These are phyloP conservation scores for Gavialis gangeticus DNA, from an alignment of 2,113 vertebrate species.

Conservation along the genomic window DNA sequence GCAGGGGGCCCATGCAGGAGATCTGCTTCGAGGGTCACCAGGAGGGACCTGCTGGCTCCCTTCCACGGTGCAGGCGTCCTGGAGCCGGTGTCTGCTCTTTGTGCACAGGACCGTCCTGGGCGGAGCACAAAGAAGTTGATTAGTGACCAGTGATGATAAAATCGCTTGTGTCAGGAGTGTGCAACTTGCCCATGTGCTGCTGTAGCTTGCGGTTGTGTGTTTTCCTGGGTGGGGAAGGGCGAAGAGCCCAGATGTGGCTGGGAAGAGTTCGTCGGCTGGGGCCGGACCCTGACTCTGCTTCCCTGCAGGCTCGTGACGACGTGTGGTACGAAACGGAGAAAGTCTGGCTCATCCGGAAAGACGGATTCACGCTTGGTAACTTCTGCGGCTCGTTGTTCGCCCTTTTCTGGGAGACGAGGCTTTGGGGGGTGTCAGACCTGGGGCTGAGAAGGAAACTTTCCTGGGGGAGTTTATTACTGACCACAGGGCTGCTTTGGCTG, in stretches of 20 bases:
- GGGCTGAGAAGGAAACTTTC: neutral
- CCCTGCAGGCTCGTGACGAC: conserved; percentile 70
- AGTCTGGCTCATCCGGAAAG: conserved; percentile 91
- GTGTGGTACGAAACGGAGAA: conserved; percentile 92
- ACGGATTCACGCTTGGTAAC: conserved; percentile 88
- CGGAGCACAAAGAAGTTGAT: too few relatives aligned
- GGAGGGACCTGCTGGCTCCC: too few relatives aligned
- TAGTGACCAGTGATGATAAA: too few relatives aligned
- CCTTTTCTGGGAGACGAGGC: rapidly evolving
- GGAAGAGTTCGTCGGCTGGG: rapidly evolving
- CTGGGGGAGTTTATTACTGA: neutral
- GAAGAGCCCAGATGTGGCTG: neutral
- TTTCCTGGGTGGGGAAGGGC: rapidly evolving
- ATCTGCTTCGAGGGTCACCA: too few relatives aligned
- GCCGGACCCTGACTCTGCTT: rapidly evolving
- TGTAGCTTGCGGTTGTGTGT: too few relatives aligned
- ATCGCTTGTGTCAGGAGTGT: too few relatives aligned
- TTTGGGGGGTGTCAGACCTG: rapidly evolving
- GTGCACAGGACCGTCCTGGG: too few relatives aligned
- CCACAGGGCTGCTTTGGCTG: neutral
- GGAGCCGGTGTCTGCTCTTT: too few relatives aligned
- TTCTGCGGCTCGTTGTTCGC: neutral
- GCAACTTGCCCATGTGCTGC: too few relatives aligned
- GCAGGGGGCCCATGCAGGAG: too few relatives aligned
- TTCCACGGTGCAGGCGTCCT: too few relatives aligned